Percentiles rank a stretch among this genome's conserved stretches.
These are phyloP conservation scores for Musca domestica DNA, from an alignment of 1,140 invertebrate genomes.

Conservation along the genomic window DNA sequence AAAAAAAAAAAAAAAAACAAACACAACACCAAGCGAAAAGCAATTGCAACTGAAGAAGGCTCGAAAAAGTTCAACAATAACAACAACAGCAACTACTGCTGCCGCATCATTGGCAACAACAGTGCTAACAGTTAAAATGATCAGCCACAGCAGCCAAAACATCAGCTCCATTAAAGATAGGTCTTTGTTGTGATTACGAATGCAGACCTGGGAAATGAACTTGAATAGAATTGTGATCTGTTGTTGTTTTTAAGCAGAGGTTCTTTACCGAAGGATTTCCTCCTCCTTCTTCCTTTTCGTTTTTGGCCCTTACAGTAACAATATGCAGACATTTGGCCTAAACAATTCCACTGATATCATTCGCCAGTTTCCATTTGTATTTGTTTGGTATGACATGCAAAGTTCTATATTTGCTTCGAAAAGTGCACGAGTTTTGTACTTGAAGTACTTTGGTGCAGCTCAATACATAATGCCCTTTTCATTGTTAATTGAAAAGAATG, in stretches of 20 bases:
- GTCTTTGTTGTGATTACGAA: too few relatives aligned
- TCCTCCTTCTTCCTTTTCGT: too few relatives aligned
- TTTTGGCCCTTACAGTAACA: too few relatives aligned
- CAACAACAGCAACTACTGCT: neutral
- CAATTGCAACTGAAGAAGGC: constrained; percentile 22
- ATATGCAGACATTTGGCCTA: too few relatives aligned
- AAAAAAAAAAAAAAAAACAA: neutral
- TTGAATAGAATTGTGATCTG: too few relatives aligned
- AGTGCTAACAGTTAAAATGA: neutral
- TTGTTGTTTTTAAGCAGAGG: too few relatives aligned
- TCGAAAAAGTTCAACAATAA: constrained; percentile 1
- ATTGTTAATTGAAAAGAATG: too few relatives aligned
- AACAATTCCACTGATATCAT: neutral
- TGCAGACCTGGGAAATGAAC: too few relatives aligned
- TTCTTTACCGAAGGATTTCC: too few relatives aligned
- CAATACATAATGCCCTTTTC: too few relatives aligned
- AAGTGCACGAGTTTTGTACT: neutral
- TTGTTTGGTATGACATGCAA: constrained; percentile 17
- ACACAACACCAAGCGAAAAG: neutral
- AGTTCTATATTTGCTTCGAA: constrained; percentile 8
- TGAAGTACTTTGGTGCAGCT: too few relatives aligned
- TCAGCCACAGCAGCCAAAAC: neutral
- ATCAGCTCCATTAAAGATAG: neutral
- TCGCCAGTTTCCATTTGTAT: neutral
- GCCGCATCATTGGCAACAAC: neutral